Conservation (phyloP, 2,888 invertebrate genomes). For the Volucella bombylans region DNA sequence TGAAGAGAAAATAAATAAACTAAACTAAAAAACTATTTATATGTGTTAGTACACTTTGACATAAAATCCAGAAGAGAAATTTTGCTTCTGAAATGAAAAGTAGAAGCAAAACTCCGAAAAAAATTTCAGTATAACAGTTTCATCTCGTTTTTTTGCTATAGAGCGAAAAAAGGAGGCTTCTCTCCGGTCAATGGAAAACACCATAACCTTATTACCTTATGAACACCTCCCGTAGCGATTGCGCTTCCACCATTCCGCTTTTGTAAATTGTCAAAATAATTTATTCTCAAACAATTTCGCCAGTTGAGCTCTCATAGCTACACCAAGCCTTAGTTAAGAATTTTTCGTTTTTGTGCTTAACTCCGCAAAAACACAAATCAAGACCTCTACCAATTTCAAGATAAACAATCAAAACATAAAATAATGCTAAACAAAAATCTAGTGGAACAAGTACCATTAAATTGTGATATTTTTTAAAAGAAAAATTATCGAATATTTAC, state of each 20-base stretch:
- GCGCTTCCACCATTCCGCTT: conserved; percentile 20
- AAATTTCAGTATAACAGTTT: no score
- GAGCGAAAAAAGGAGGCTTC: no score
- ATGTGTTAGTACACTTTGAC: neutral
- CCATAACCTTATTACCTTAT: neutral
- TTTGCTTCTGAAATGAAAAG: no score
- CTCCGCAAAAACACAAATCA: neutral
- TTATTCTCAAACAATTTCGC: conserved; percentile 56
- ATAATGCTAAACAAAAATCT: conserved; percentile 20
- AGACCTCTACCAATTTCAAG: neutral
- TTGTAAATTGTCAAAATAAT: conserved; percentile 52
- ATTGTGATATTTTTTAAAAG: conserved; percentile 59
- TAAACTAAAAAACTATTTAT: no score
- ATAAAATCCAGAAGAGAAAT: no score
- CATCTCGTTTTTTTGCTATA: neutral
- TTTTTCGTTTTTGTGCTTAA: conserved; percentile 7
- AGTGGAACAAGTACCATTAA: conserved; percentile 36
- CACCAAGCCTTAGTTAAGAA: conserved; percentile 9
- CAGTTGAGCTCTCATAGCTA: conserved; percentile 32
- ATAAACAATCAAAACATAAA: conserved; percentile 1
- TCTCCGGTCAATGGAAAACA: no score
- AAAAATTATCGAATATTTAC: conserved; percentile 56
- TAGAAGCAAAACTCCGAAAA: no score
- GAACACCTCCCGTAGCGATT: neutral
- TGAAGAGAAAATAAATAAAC: no score